Percentiles rank a stretch among this genome's conserved stretches.
These are phyloP conservation scores for Erinaceus europaeus DNA, from an alignment of 2,113 vertebrate species.

Conservation along the genomic window DNA sequence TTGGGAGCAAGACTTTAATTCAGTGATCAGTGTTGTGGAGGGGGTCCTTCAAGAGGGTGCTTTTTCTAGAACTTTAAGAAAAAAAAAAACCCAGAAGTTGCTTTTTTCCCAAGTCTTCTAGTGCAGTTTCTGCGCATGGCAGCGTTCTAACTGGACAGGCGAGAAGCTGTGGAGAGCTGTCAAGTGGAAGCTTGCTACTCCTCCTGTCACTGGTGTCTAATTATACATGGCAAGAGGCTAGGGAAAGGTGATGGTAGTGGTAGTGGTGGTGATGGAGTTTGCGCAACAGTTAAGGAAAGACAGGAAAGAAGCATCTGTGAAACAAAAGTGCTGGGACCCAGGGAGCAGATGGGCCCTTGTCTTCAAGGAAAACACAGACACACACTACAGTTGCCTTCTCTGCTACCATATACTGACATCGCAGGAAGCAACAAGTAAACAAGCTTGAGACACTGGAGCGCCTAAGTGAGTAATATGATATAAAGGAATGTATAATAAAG, in stretches of 20 bases:
- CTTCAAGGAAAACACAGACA: not conserved
- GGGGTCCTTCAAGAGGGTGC: not conserved
- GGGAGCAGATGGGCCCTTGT: not conserved
- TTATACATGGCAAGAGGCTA: not conserved
- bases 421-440: not conserved
- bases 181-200: not conserved
- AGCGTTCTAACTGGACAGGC: not conserved
- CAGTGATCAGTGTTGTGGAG: not conserved
- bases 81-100: not conserved
- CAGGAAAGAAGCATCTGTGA: not conserved
- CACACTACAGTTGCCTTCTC: not conserved
- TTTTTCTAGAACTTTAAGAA: not conserved
- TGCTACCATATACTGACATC: not conserved
- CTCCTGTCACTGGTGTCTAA: not conserved
- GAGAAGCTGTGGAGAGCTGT: not conserved
- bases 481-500: too few relatives aligned
- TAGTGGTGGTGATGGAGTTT: too few relatives aligned
- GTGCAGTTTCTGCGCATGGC: not conserved
- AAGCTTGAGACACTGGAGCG: not conserved
- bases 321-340: not conserved
- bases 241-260: too few relatives aligned
- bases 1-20: not conserved
- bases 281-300: slow-evolving; percentile 18
- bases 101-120: not conserved
- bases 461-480: not conserved